These are phyloP conservation scores for Meiosimyza platycephala DNA, from an alignment of 2,888 invertebrate genomes.

Conservation along the genomic window DNA sequence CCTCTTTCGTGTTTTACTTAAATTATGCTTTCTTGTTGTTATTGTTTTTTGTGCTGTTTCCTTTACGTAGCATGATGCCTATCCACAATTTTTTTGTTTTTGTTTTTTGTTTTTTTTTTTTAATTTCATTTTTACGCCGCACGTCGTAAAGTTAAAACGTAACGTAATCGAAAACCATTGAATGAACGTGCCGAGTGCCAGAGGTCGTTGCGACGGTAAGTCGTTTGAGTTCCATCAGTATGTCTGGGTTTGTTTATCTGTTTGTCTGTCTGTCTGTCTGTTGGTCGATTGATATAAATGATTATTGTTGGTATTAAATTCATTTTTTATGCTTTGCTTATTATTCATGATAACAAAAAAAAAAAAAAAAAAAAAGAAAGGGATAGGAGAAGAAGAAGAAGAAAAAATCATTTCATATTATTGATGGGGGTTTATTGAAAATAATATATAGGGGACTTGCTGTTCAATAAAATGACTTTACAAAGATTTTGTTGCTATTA, in stretches of 20 bases:
- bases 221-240: neutral
- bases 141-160: slow-evolving; percentile 39
- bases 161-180: slow-evolving; percentile 41
- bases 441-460: slow-evolving; percentile 24
- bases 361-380: slow-evolving; percentile 2
- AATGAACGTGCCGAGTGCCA: slow-evolving; percentile 40
- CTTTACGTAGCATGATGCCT: neutral
- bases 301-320: slow-evolving; percentile 52
- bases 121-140: slow-evolving; percentile 35
- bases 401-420: neutral
- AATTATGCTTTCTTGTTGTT: slow-evolving; percentile 4
- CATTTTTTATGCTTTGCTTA: slow-evolving; percentile 35
- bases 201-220: slow-evolving; percentile 26
- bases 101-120: slow-evolving; percentile 14
- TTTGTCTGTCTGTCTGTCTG: slow-evolving; percentile 28
- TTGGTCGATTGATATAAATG: slow-evolving; percentile 59
- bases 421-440: slow-evolving; percentile 30
- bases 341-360: slow-evolving; percentile 31
- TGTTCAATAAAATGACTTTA: slow-evolving; percentile 17
- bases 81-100: neutral
- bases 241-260: neutral
- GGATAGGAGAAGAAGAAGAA: too few species aligned
- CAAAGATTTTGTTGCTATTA: neutral
- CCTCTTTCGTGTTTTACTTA: slow-evolving; percentile 2
- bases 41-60: neutral